phyloP scores from a whole-genome alignment of 2,888 invertebrate species.

The Tetramorium bicarinatum region DNA sequence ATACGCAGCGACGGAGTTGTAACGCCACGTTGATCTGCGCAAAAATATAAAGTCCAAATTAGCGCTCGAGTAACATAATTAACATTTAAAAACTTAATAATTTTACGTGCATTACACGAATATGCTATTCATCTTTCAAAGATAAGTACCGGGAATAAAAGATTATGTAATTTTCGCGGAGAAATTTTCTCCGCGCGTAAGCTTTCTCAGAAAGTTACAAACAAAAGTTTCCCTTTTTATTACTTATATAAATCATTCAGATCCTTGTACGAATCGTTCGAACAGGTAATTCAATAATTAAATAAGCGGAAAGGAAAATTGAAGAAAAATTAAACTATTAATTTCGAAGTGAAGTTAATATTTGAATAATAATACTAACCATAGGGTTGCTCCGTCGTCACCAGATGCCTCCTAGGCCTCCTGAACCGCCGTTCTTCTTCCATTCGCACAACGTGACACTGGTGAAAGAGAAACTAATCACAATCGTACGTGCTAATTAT shows the following conservation, averaged over 20 bases:
- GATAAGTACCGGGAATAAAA: not conserved
- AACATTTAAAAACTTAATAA: not conserved
- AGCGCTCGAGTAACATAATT: not conserved
- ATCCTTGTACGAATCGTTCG: not conserved
- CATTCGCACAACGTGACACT: too few relatives aligned
- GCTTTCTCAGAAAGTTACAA: not conserved
- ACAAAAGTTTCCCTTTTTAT: constrained; percentile 1
- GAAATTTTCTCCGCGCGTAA: not conserved
- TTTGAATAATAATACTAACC: not conserved
- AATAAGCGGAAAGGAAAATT: too few relatives aligned
- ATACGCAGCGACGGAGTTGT: not conserved
- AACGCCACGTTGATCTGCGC: not conserved
- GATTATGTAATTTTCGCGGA: not conserved
- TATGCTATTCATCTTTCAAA: not conserved
- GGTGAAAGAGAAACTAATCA: too few relatives aligned
- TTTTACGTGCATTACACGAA: not conserved
- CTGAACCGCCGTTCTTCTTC: not conserved
- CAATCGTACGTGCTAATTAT: too few relatives aligned
- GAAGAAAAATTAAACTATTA: not conserved
- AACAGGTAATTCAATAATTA: not conserved
- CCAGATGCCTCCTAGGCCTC: not conserved
- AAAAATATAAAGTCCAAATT: not conserved
- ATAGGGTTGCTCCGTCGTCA: not conserved
- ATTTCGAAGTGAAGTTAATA: not conserved
- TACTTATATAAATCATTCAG: not conserved